phyloP scores from a whole-genome alignment of 1,140 invertebrate species.

The Drusus annulatus region DNA sequence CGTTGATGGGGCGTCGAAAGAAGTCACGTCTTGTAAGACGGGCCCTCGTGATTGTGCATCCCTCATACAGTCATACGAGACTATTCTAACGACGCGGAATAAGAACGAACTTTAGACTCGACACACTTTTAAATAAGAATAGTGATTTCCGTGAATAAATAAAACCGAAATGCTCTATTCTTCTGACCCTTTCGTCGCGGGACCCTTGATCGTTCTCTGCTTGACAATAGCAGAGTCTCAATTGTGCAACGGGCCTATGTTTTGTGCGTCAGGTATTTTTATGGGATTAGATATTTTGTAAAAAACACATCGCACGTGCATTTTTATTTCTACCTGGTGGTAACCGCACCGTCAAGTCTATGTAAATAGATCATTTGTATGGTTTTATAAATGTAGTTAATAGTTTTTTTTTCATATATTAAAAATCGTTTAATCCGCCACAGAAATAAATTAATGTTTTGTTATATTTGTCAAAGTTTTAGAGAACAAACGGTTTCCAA shows the following conservation, averaged over 20 bases:
- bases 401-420: too few species aligned
- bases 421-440: too few species aligned
- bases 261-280: slow-evolving; percentile 7
- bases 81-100: neutral
- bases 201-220: neutral
- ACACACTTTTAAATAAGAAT: neutral
- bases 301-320: neutral
- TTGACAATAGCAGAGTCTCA: neutral
- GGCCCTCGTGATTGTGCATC: neutral
- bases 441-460: too few species aligned
- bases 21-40: neutral
- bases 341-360: too few species aligned
- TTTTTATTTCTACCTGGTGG: neutral
- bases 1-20: neutral
- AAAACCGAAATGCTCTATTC: neutral
- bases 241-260: slow-evolving; percentile 6
- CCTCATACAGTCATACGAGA: neutral
- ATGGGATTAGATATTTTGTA: neutral
- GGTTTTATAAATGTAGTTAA: too few species aligned
- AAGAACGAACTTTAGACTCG: neutral
- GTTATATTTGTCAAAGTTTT: too few species aligned
- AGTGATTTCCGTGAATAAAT: slow-evolving; percentile 6
- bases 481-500: too few species aligned
- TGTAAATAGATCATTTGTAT: too few species aligned
- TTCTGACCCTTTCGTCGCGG: neutral